Base-by-base conservation (phyloP, 1,140 invertebrate species). In the Zophobas morio region DNA sequence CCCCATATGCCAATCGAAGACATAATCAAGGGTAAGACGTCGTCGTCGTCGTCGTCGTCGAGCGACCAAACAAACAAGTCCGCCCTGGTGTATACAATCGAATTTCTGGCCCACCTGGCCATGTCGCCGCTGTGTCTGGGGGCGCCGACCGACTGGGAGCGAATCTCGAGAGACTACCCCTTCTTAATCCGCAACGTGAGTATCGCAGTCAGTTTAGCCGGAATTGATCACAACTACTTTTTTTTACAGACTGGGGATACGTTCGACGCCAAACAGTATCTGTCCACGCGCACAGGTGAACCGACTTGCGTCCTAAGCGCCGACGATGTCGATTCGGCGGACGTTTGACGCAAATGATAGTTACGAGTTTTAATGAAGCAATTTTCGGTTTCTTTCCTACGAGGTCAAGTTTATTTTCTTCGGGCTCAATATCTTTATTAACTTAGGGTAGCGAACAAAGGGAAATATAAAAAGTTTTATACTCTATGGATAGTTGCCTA, bases 121-220 rank as follows among this genome's bases (percentile, higher is more conserved):
- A 87, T 87, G 82, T 89, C 89, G 54, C 89, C 89, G 39, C 87
- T 88, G 42, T 89, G 89, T 76, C 86, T 89, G 70, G 82, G 84
- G 74, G 84, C 87, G 42, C 89, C 89, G 39, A 83, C 81, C 35
- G 88, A 90, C 80, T 90, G 89, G 89, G 86, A 87, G 71, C 86
- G 88, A 72, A 90, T 90, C 78, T 85, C 87, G 70, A 86, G 86
- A 78, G 88, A 89, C 77, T 87, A 87, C 83, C 89, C 89, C 36
- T 86, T 80, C 75, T 86, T 90, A 74, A 83, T 88, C 66, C 87
- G 88, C 77, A 89, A 90, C 86, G 89, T 90, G 87, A 81, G 82
- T 81, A 20, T 77, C 39, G 57, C 46, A 37, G 36, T 20, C n/a
- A 42, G 20, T 57, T 57, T 75, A 37, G 46, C 5, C 35, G 6